Conservation (phyloP, 2,113 vertebrate genomes). For the Epinephelus fuscoguttatus region DNA sequence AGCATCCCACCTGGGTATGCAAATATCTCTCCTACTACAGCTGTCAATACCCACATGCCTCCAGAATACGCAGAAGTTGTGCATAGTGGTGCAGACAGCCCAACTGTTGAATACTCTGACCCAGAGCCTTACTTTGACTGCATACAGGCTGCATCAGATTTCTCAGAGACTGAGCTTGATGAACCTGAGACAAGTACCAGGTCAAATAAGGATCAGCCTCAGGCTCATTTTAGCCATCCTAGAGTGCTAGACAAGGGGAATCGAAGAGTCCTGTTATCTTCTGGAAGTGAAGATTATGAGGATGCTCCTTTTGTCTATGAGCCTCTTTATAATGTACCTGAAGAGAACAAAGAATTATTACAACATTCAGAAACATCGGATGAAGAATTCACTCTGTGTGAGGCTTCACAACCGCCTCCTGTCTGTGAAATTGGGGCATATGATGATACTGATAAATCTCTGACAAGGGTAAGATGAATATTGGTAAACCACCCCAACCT, state of each 20-base stretch:
- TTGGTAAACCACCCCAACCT: conserved; percentile 59
- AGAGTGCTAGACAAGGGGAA: conserved; percentile 9
- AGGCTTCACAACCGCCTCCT: conserved; percentile 81
- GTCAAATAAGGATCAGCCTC: conserved; percentile 3
- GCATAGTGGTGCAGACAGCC: conserved; percentile 17
- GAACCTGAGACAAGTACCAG: conserved; percentile 22
- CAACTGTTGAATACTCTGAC: conserved; percentile 69
- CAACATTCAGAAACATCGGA: conserved; percentile 65
- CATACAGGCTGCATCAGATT: conserved; percentile 73
- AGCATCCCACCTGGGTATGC: conserved; percentile 31
- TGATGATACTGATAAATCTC: conserved; percentile 79
- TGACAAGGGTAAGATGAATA: conserved; percentile 89
- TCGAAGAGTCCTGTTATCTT: conserved; percentile 60
- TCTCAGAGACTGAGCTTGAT: conserved; percentile 73
- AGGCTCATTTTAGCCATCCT: not conserved
- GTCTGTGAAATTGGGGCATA: conserved; percentile 45
- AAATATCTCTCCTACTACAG: conserved; percentile 30
- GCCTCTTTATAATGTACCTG: conserved; percentile 66
- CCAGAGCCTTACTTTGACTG: conserved; percentile 81
- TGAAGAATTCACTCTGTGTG: conserved; percentile 84
- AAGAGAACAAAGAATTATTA: conserved; percentile 47
- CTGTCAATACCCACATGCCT: conserved; percentile 17
- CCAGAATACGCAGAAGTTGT: conserved; percentile 15
- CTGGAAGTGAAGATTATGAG: conserved; percentile 77
- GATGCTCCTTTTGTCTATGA: conserved; percentile 85